Evolutionary conservation across 2,113 vertebrate species (phyloP), one percentile per base, ranked within the genome.

Genomic region (Eupsittula cactorum): DNA sequence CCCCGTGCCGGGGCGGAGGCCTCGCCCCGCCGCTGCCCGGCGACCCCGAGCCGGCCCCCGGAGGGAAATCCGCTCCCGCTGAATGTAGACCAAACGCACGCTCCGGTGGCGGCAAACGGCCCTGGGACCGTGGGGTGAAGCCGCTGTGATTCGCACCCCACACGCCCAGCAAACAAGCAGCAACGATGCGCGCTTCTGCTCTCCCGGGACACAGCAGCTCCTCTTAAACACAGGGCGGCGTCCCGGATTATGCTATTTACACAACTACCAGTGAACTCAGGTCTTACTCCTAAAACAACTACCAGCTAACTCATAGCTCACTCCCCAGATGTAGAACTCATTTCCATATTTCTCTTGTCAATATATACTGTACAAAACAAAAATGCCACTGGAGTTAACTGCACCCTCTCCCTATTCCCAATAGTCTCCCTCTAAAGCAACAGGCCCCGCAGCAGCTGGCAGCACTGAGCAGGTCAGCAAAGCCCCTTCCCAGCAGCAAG

Each of bases 391-490:
- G 23, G 46, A 14, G 12, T 42, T 63, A 41, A 31, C 47, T 33
- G n/a, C 27, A 46, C 14, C 19, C 33, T 55, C 39, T 67, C 68
- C 84, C 46, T 53, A 16, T 19, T 28, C 33, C 57, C 31, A 28
- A 3, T 5, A 11, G 5, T 28, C 53, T 20, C 0, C 8, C 19
- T 31, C 21, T n/a, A 29, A 35, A 3, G 7, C 25, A 41, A 46
- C 62, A 19, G 12, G 10, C n/a, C 77, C 39, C 1, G 7, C 55
- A n/a, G 37, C 4, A 55, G 28, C 16, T 37, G 35, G 31, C 55
- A 37, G 35, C 60, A 15, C 13, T 16, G 57, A 35, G 21, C 33
- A 59, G 33, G 28, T 17, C 42, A 23, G 24, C 31, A 6, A 8
- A 24, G 35, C 25, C 50, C 44, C 62, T 27, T 17, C 37, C 39